A percentile compares a stretch with the other conserved stretches of the same genome.
phyloP scores from a whole-genome alignment of 2,888 invertebrate genomes.

The Conomelus anceps region DNA sequence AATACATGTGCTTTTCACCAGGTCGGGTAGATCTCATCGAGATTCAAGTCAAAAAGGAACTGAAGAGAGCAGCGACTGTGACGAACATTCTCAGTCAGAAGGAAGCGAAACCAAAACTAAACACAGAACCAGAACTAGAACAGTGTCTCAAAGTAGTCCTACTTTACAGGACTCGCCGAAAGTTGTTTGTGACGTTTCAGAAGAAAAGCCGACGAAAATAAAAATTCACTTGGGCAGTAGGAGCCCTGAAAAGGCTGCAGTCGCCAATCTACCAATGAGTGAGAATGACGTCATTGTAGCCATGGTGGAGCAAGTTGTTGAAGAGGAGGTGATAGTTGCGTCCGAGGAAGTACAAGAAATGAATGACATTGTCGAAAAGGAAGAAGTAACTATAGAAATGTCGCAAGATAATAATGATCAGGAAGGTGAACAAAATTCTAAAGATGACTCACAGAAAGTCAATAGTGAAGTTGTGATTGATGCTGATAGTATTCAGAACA shows the following conservation, averaged over 20 bases:
- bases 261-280: background rate
- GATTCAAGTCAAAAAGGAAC: slow-evolving; percentile 6
- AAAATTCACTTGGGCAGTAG: slow-evolving; percentile 23
- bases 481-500: background rate
- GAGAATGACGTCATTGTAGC: slow-evolving; percentile 16
- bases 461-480: background rate
- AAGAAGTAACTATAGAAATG: background rate
- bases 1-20: no score
- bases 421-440: background rate
- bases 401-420: background rate
- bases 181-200: slow-evolving; percentile 25
- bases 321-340: slow-evolving; percentile 36
- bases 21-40: background rate
- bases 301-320: slow-evolving; percentile 30
- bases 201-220: slow-evolving; percentile 25
- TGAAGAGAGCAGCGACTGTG: slow-evolving; percentile 11
- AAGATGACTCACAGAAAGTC: background rate
- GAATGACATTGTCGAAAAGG: background rate
- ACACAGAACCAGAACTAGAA: slow-evolving; percentile 18
- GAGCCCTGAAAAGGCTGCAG: slow-evolving; percentile 14
- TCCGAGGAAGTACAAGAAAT: slow-evolving; percentile 38
- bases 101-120: slow-evolving; percentile 18
- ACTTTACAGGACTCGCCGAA: slow-evolving; percentile 24
- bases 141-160: slow-evolving; percentile 23
- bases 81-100: slow-evolving; percentile 17